Percentiles rank a stretch among this genome's conserved stretches.
Evolutionary conservation across 2,797 vertebrate genomes (phyloP).

Genomic region (Malurus splendens): DNA sequence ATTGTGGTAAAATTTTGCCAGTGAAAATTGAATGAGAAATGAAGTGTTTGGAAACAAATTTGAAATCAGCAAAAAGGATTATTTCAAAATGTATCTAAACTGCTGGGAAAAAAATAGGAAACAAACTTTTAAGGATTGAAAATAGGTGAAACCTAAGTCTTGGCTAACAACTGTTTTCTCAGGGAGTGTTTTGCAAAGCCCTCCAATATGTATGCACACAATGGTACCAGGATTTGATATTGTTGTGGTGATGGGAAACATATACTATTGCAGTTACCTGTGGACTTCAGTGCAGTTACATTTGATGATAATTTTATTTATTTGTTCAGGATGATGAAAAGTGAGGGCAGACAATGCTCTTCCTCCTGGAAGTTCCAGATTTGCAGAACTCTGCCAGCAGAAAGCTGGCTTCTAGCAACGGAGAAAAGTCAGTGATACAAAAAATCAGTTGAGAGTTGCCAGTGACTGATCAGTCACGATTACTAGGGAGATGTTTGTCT

Average conservation of each 20-base stretch:
- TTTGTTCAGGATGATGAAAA: background rate
- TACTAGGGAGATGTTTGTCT: background rate
- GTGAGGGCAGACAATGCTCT: background rate
- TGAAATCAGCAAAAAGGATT: conserved; percentile 14
- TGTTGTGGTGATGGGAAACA: background rate
- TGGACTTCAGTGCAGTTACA: background rate
- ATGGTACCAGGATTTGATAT: background rate
- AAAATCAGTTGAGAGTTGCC: background rate
- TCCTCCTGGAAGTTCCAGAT: background rate
- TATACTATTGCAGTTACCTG: background rate
- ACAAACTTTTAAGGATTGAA: background rate
- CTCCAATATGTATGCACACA: background rate
- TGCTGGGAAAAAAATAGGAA: background rate
- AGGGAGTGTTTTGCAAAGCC: background rate
- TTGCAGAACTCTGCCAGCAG: background rate
- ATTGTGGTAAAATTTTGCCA: background rate
- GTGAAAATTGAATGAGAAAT: background rate
- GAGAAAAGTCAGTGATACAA: background rate
- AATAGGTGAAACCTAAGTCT: background rate
- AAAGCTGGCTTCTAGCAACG: background rate
- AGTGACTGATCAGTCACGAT: background rate
- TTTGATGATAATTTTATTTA: background rate
- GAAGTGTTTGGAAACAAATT: conserved; percentile 9
- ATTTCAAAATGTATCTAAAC: background rate
- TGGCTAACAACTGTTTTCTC: background rate